Evolutionary conservation across 2,113 vertebrate species (phyloP), one percentile per base, ranked within the genome.

Genomic region (Spilogale gracilis): DNA sequence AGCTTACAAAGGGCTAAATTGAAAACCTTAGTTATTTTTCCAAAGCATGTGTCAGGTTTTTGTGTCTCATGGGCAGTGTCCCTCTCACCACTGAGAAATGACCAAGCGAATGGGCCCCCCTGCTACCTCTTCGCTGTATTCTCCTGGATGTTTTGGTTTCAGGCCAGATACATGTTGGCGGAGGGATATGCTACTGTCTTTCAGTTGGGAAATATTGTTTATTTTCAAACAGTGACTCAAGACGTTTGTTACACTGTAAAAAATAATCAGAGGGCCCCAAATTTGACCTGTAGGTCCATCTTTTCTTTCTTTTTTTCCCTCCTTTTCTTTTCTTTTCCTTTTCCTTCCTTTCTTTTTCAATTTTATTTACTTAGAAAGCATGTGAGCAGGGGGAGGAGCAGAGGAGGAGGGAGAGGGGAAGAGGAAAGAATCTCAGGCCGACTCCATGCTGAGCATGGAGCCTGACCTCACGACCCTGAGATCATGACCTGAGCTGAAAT

Each of bases 11-110:
- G 74, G 67, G 50, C 45, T 81, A 82, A 91, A 45, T 14, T 92
- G n/a, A 92, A 74, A 95, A 60, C 52, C 69, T 54, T 67, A 56
- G 6, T 95, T 74, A 23, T 95, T 96, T 84, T 79, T 65, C 60
- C 27, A 60, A 79, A 32, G 38, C 20, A 2, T 71, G 45, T 89
- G 25, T 85, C 17, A 69, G 50, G 5, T 61, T 90, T 94, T 69
- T 67, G 30, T 63, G 17, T 95, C 50, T 84, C 1, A 0, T 32
- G 63, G 71, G 18, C 43, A 69, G 7, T 27, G 95, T 91, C 50
- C 67, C 20, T 74, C 21, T 81, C 54, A 13, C 13, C 6, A 4
- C 1, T 9, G 58, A 65, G 52, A 69, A 50, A 18, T 23, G 38
- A 73, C 43, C 20, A 27, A 21, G 48, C 65, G 17, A 3, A 18